These are phyloP conservation scores for Lindbergichthys nudifrons DNA, from an alignment of 2,797 vertebrate genomes.

Conservation along the genomic window DNA sequence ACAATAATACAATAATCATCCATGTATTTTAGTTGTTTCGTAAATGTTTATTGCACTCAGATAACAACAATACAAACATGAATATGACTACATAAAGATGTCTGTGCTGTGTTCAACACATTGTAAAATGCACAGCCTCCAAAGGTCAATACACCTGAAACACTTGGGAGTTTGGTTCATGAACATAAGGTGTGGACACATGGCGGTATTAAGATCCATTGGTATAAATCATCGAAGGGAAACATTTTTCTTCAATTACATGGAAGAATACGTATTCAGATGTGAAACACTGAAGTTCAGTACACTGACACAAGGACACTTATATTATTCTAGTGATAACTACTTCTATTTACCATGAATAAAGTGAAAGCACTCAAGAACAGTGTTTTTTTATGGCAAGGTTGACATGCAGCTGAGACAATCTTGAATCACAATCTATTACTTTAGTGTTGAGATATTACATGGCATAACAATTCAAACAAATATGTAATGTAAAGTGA, in stretches of 20 bases:
- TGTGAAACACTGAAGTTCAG: slow-evolving; percentile 55
- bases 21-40: slow-evolving; percentile 40
- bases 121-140: slow-evolving; percentile 49
- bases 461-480: slow-evolving; percentile 35
- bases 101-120: slow-evolving; percentile 56
- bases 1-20: neutral
- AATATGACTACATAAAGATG: slow-evolving; percentile 58
- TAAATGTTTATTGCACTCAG: slow-evolving; percentile 84
- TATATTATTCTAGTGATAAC: slow-evolving; percentile 48
- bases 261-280: slow-evolving; percentile 35
- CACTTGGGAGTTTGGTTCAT: slow-evolving; percentile 53
- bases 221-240: slow-evolving; percentile 35
- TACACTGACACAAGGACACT: slow-evolving; percentile 83
- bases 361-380: slow-evolving; percentile 31
- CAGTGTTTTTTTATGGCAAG: slow-evolving; percentile 30
- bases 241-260: slow-evolving; percentile 14
- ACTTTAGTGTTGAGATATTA: slow-evolving; percentile 30
- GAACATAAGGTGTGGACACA: slow-evolving; percentile 42
- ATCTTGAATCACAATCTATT: slow-evolving; percentile 39
- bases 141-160: slow-evolving; percentile 48
- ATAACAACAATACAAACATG: slow-evolving; percentile 81
- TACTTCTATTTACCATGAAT: slow-evolving; percentile 47
- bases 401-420: slow-evolving; percentile 47
- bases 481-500: slow-evolving; percentile 21
- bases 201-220: slow-evolving; percentile 38